A percentile compares a stretch with the other conserved stretches of the same genome.
phyloP scores from a whole-genome alignment of 1,140 invertebrate species.

The Piezodorus guildinii region DNA sequence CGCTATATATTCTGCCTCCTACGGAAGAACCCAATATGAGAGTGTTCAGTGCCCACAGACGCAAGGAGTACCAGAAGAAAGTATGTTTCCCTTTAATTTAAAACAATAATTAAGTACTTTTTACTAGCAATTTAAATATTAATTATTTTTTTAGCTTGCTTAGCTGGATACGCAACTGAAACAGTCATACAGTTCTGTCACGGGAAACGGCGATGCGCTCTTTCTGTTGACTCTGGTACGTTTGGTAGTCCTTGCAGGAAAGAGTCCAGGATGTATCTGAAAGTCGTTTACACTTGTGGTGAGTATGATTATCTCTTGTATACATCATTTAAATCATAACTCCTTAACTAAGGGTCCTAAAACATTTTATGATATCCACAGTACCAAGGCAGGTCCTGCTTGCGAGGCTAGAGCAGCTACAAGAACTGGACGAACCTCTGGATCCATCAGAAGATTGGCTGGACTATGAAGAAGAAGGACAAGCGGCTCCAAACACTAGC shows the following conservation, averaged over 20 bases:
- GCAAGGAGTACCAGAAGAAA: conserved; percentile 72
- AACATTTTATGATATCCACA: too few relatives aligned
- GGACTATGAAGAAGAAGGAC: conserved; percentile 36
- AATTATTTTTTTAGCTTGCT: conserved; percentile 54
- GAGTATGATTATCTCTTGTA: conserved; percentile 38
- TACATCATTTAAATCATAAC: too few relatives aligned
- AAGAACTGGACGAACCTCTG: conserved; percentile 52
- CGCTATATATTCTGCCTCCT: conserved; percentile 81
- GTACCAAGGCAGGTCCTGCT: conserved; percentile 72
- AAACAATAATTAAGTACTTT: not conserved
- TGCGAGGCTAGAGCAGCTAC: conserved; percentile 57
- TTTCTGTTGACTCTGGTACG: conserved; percentile 68
- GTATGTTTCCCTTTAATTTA: conserved; percentile 41
- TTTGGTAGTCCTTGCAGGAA: conserved; percentile 76
- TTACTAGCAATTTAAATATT: not conserved
- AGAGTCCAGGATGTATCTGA: conserved; percentile 77
- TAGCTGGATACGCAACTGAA: conserved; percentile 75
- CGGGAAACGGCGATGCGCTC: conserved; percentile 67
- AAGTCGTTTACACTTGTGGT: conserved; percentile 90
- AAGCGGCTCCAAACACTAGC: not conserved
- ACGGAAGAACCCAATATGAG: conserved; percentile 76
- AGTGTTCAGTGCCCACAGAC: conserved; percentile 80
- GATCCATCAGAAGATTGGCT: conserved; percentile 37
- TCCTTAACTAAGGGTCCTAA: too few relatives aligned
- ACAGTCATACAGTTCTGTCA: conserved; percentile 82